Conservation (phyloP, 2,113 vertebrate species). For the Propithecus coquereli region DNA sequence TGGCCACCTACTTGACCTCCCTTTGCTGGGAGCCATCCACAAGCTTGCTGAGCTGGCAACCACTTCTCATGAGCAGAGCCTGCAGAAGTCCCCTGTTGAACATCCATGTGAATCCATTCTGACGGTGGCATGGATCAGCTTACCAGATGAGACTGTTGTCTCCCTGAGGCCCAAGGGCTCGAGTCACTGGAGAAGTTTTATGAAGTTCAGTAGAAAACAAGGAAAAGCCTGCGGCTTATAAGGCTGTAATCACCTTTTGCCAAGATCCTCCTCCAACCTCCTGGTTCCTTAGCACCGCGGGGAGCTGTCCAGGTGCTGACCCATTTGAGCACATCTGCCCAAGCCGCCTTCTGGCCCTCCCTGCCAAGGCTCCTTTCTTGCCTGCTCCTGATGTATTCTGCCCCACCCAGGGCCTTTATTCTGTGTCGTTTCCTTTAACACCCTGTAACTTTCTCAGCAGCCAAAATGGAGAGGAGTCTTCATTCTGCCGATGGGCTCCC, state of each 20-base stretch:
- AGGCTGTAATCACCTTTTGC: rapidly evolving
- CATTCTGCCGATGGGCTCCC: background rate
- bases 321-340: rapidly evolving
- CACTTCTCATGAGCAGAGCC: background rate
- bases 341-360: background rate
- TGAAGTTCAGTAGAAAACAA: background rate
- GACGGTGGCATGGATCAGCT: background rate
- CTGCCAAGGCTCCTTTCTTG: background rate
- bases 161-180: background rate
- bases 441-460: background rate
- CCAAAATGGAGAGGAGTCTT: background rate
- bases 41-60: background rate
- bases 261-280: rapidly evolving
- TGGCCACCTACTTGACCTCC: background rate
- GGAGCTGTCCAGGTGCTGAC: conserved; percentile 62
- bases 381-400: background rate
- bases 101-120: background rate
- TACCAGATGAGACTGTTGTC: background rate
- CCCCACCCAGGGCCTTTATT: background rate
- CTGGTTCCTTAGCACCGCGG: rapidly evolving
- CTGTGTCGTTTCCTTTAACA: background rate
- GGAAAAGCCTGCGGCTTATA: background rate
- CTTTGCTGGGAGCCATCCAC: background rate
- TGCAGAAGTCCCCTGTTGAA: background rate
- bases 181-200: background rate